Conservation (phyloP, 2,113 vertebrate genomes). For the Paramormyrops kingsleyae region DNA sequence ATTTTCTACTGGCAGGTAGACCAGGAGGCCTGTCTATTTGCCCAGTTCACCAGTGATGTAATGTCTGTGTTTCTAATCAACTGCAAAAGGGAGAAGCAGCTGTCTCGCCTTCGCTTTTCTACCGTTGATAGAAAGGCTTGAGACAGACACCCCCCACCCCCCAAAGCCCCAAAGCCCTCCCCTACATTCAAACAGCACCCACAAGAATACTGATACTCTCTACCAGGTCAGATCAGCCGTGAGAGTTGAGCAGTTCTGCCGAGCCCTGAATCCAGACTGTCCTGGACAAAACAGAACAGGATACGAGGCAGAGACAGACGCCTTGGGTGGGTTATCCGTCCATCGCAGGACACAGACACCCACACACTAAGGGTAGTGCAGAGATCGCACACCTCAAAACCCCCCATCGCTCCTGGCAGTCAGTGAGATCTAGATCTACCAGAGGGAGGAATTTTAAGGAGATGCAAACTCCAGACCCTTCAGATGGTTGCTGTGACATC, state of each 20-base stretch:
- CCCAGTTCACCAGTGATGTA: constrained; percentile 8
- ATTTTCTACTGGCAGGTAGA: not conserved
- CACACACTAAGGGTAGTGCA: not conserved
- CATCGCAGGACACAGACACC: not conserved
- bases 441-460: not conserved
- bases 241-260: not conserved
- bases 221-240: not conserved
- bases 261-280: not conserved
- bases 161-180: not conserved
- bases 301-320: not conserved
- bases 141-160: not conserved
- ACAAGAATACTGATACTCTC: constrained; percentile 28
- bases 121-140: not conserved
- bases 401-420: not conserved
- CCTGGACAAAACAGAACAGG: not conserved
- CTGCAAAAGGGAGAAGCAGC: not conserved
- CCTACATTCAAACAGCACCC: not conserved
- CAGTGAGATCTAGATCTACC: not conserved
- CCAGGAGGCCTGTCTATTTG: not conserved
- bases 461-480: not conserved
- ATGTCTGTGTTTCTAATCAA: constrained; percentile 10
- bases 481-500: not conserved
- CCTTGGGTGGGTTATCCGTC: not conserved
- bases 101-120: not conserved
- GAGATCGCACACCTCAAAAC: not conserved